A percentile compares a stretch with the other conserved stretches of the same genome.
These are phyloP conservation scores for Recurvirostra avosetta DNA, from an alignment of 2,113 vertebrate genomes.

Conservation along the genomic window DNA sequence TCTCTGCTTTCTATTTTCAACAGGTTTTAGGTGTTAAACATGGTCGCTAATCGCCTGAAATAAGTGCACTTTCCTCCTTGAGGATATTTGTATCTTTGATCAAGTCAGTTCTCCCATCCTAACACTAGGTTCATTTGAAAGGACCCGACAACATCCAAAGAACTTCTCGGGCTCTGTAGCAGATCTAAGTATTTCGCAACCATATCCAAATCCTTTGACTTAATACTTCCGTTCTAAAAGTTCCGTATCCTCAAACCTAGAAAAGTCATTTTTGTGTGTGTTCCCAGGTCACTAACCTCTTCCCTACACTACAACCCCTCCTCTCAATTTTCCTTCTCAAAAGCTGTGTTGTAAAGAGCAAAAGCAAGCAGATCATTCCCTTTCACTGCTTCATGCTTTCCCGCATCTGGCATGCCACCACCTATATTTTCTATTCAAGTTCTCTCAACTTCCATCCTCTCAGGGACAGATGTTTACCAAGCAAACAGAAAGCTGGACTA, in stretches of 20 bases:
- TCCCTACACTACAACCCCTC: background rate
- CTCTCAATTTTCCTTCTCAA: background rate
- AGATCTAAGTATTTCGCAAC: background rate
- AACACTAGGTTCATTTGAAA: background rate
- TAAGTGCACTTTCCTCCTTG: background rate
- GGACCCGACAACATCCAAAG: background rate
- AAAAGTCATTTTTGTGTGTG: background rate
- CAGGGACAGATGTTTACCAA: background rate
- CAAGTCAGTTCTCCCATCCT: background rate
- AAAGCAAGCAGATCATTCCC: background rate
- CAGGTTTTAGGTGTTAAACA: background rate
- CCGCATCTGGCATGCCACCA: background rate
- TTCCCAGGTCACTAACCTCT: background rate
- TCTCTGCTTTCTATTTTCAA: background rate
- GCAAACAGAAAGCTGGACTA: background rate
- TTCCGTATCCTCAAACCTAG: background rate
- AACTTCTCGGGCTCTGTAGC: background rate
- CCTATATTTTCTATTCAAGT: background rate
- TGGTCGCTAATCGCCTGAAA: background rate
- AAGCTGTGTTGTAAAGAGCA: background rate
- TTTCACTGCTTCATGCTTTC: background rate
- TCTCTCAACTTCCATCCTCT: background rate
- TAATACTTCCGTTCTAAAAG: background rate
- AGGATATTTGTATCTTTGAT: background rate
- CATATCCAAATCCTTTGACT: background rate